Evolutionary conservation across 1,140 invertebrate genomes (phyloP).

Genomic region (Euwallacea similis): DNA sequence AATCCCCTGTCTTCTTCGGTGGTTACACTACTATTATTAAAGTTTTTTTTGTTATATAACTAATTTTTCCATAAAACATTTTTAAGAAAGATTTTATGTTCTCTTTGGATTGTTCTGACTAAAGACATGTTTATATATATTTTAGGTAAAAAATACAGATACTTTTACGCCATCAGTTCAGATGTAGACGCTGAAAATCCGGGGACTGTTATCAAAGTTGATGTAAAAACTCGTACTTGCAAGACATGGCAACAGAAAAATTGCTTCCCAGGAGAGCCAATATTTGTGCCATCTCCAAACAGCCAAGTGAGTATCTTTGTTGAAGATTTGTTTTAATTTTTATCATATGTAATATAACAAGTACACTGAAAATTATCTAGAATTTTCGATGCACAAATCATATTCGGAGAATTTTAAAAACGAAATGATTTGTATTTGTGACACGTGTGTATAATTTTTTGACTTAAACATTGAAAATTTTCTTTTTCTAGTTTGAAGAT

Average conservation of each 20-base stretch:
- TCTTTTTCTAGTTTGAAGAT: conserved; percentile 64
- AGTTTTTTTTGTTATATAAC: no score
- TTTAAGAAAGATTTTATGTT: no score
- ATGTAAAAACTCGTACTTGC: conserved; percentile 64
- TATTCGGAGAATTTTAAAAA: not conserved
- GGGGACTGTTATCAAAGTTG: conserved; percentile 78
- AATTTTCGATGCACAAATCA: no score
- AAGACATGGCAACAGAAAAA: conserved; percentile 72
- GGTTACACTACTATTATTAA: no score
- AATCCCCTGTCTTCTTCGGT: no score
- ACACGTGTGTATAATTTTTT: conserved; percentile 10
- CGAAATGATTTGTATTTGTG: not conserved
- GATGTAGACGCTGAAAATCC: conserved; percentile 81
- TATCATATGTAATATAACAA: not conserved
- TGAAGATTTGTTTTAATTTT: not conserved
- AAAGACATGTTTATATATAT: not conserved
- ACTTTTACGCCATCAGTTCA: conserved; percentile 87
- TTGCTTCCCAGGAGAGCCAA: conserved; percentile 83
- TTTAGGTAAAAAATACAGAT: conserved; percentile 69
- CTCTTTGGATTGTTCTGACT: no score
- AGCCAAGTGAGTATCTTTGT: conserved; percentile 58
- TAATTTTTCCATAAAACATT: no score
- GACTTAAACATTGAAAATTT: not conserved
- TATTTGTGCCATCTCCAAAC: conserved; percentile 76
- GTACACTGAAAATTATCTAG: no score